Evolutionary conservation across 2,113 vertebrate genomes (phyloP).

Genomic region (Pimephales promelas): DNA sequence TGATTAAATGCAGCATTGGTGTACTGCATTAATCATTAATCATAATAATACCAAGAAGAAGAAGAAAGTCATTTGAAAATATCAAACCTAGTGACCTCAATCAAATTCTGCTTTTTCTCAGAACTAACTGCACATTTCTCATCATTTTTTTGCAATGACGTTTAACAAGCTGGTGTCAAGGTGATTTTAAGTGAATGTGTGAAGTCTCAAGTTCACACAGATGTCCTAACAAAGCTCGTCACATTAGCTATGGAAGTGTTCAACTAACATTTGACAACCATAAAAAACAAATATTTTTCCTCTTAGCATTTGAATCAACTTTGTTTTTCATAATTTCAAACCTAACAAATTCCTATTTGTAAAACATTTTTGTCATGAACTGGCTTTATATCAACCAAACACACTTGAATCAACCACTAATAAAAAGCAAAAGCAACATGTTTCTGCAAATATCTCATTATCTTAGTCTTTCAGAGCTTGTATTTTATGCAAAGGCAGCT

Average conservation of each 20-base stretch:
- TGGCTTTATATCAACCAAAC: background rate
- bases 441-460: conserved; percentile 18
- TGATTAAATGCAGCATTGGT: background rate
- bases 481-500: conserved; percentile 19
- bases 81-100: background rate
- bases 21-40: too few species aligned
- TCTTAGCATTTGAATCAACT: background rate
- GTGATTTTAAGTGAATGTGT: background rate
- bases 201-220: conserved; percentile 7
- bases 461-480: background rate
- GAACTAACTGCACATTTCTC: background rate
- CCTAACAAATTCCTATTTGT: too few species aligned
- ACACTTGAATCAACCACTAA: background rate
- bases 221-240: background rate
- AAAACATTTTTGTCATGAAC: background rate
- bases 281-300: background rate
- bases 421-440: conserved; percentile 7
- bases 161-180: background rate
- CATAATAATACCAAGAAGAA: background rate
- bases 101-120: background rate
- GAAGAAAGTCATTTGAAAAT: background rate
- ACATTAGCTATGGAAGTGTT: background rate
- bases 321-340: background rate
- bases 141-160: background rate
- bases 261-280: background rate